These are phyloP conservation scores for Achatina immaculata DNA, from an alignment of 1,140 invertebrate genomes.

Conservation along the genomic window DNA sequence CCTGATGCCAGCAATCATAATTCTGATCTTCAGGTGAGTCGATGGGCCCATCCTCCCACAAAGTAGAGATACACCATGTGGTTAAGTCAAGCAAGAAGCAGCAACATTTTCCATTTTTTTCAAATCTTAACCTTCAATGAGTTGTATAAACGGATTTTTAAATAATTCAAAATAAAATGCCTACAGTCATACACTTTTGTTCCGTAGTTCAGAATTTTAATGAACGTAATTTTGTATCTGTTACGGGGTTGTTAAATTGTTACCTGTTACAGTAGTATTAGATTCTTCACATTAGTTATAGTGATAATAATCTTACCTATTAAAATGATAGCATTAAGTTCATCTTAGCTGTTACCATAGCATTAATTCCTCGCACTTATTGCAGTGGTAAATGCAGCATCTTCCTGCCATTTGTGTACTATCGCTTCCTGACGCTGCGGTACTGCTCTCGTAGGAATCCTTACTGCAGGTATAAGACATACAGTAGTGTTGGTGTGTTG, in stretches of 20 bases:
- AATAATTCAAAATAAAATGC: neutral
- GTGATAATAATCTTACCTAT: neutral
- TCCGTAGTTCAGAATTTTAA: neutral
- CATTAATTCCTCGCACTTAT: slow-evolving; percentile 45
- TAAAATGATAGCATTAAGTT: neutral
- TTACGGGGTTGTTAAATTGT: neutral
- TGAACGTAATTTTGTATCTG: neutral
- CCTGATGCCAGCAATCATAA: slow-evolving; percentile 86
- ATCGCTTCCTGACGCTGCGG: slow-evolving; percentile 90
- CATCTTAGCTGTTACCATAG: neutral
- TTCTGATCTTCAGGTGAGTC: slow-evolving; percentile 89
- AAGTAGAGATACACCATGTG: neutral
- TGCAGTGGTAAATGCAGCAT: slow-evolving; percentile 86
- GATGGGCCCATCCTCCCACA: neutral
- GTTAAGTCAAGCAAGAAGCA: neutral
- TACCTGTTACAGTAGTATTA: neutral
- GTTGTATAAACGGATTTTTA: neutral
- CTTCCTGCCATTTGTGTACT: slow-evolving; percentile 93
- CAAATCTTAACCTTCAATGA: neutral
- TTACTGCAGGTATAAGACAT: too few species aligned
- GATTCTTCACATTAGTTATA: neutral
- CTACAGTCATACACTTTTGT: neutral
- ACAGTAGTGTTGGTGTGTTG: too few species aligned
- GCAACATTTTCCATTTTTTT: neutral
- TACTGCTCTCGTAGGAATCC: slow-evolving; percentile 94